Evolutionary conservation across 2,888 invertebrate species (phyloP).

Genomic region (Phrixothrix hirtus): DNA sequence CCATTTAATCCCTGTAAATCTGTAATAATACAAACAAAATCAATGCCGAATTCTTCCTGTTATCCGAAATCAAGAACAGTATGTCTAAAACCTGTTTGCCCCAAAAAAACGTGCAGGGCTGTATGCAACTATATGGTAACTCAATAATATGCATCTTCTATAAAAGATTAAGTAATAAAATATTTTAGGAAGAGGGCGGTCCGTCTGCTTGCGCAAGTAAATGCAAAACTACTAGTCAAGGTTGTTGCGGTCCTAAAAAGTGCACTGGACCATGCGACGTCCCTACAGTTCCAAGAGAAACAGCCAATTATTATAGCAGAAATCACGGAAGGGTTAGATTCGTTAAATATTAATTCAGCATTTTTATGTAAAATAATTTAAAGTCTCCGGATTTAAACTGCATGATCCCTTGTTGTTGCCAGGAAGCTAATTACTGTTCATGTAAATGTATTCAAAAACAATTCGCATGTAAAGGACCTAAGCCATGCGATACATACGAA

Average conservation of each 20-base stretch:
- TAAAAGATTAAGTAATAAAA: background rate
- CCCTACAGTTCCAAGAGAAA: slow-evolving; percentile 44
- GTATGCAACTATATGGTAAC: no score
- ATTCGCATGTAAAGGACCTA: no score
- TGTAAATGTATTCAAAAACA: background rate
- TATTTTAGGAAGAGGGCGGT: background rate
- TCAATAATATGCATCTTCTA: no score
- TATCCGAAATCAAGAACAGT: background rate
- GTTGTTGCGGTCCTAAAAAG: slow-evolving; percentile 1
- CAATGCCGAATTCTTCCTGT: background rate
- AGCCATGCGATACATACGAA: background rate
- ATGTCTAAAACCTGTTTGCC: slow-evolving; percentile 1
- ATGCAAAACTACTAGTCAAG: background rate
- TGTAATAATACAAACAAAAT: background rate
- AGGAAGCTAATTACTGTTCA: no score
- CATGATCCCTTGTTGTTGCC: slow-evolving; percentile 37
- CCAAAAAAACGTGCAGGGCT: background rate
- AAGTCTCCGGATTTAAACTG: slow-evolving; percentile 12
- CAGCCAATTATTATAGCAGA: slow-evolving; percentile 49
- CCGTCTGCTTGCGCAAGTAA: background rate
- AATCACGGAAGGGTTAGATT: slow-evolving; percentile 31
- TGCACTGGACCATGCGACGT: background rate
- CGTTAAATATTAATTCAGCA: background rate
- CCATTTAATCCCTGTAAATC: background rate
- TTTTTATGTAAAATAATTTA: background rate